These are phyloP conservation scores for Galerucella nymphaeae DNA, from an alignment of 2,888 invertebrate genomes.

Conservation along the genomic window DNA sequence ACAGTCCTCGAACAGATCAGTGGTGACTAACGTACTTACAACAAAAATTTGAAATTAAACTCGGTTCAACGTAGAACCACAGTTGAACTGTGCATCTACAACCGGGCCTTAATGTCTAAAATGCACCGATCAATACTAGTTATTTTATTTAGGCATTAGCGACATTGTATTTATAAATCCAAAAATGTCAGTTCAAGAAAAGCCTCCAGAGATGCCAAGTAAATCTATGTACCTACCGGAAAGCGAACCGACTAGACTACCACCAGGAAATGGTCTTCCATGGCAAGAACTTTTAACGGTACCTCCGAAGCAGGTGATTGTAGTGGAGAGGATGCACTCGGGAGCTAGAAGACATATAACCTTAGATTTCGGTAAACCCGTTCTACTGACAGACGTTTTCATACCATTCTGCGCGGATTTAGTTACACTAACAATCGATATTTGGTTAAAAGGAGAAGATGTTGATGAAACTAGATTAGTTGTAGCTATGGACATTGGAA, in stretches of 20 bases:
- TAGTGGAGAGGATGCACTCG: slow-evolving; percentile 94
- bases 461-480: slow-evolving; percentile 86
- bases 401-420: slow-evolving; percentile 85
- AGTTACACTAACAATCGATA: slow-evolving; percentile 88
- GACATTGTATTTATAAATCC: slow-evolving; percentile 27
- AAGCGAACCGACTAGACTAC: slow-evolving; percentile 13
- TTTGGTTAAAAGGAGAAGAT: slow-evolving; percentile 90
- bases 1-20: too few species aligned
- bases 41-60: too few species aligned
- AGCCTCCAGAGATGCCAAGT: slow-evolving; percentile 17
- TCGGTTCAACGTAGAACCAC: too few species aligned
- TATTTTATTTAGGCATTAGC: slow-evolving; percentile 15
- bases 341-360: slow-evolving; percentile 93
- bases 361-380: slow-evolving; percentile 88
- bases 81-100: too few species aligned
- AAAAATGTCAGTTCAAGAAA: slow-evolving; percentile 27
- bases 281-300: slow-evolving; percentile 38
- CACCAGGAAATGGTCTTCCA: slow-evolving; percentile 22
- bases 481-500: slow-evolving; percentile 88
- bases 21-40: too few species aligned
- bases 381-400: slow-evolving; percentile 86
- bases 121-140: neutral
- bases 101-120: neutral
- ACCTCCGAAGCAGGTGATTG: slow-evolving; percentile 65
- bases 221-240: slow-evolving; percentile 27